Percentiles rank a stretch among this genome's conserved stretches.
phyloP scores from a whole-genome alignment of 2,797 vertebrate genomes.

The Sphenopsis melanotis region DNA sequence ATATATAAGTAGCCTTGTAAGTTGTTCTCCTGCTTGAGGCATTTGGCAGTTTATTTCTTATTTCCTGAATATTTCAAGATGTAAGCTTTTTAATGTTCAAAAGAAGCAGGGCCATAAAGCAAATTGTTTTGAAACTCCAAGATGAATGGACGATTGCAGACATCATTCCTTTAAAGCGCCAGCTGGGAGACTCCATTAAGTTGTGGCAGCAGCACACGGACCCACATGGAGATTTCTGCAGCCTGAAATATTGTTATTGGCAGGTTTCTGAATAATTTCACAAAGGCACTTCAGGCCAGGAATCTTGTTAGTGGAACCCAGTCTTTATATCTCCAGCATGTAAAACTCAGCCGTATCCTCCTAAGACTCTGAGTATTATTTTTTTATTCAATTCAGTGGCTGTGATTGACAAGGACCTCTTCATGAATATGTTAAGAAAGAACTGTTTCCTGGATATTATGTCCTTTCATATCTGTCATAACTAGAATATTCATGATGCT shows the following conservation, averaged over 20 bases:
- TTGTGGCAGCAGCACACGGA: conserved; percentile 44
- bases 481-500: conserved; percentile 70
- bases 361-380: conserved; percentile 24
- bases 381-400: conserved; percentile 61
- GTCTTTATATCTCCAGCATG: conserved; percentile 41
- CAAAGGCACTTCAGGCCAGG: conserved; percentile 38
- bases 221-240: conserved; percentile 22
- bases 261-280: conserved; percentile 62
- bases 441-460: conserved; percentile 60
- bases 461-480: conserved; percentile 67
- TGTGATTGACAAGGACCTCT: conserved; percentile 66
- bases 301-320: conserved; percentile 43
- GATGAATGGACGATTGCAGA: conserved; percentile 57
- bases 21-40: conserved; percentile 28
- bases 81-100: conserved; percentile 67
- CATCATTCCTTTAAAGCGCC: conserved; percentile 41
- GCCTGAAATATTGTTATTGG: conserved; percentile 56
- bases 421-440: conserved; percentile 52
- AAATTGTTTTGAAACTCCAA: conserved; percentile 59
- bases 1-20: conserved; percentile 12
- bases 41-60: conserved; percentile 56
- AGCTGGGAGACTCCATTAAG: conserved; percentile 62
- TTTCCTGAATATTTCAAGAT: conserved; percentile 63
- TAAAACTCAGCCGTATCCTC: conserved; percentile 55
- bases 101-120: conserved; percentile 47